phyloP scores from a whole-genome alignment of 2,888 invertebrate genomes.

The Tholera decimalis region DNA sequence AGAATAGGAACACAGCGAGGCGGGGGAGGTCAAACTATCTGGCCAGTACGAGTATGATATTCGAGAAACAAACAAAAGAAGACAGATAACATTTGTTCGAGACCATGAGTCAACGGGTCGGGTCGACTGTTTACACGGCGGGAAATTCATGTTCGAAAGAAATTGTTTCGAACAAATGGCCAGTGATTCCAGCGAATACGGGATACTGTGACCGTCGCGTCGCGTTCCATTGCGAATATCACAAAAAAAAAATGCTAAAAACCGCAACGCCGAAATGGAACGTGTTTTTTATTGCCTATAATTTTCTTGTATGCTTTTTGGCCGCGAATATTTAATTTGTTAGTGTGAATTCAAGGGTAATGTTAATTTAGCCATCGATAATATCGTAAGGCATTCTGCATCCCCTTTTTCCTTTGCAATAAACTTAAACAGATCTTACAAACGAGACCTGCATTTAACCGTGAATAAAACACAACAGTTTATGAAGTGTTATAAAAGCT shows the following conservation, averaged over 20 bases:
- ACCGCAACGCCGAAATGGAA: constrained; percentile 25
- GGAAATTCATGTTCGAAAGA: constrained; percentile 75
- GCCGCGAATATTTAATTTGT: constrained; percentile 24
- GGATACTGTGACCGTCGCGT: constrained; percentile 31
- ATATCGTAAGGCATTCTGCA: constrained; percentile 17
- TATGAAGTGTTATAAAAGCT: constrained; percentile 43
- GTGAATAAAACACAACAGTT: constrained; percentile 35
- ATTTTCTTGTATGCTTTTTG: constrained; percentile 28
- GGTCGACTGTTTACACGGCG: constrained; percentile 72
- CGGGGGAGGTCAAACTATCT: constrained; percentile 67
- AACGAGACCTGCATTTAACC: constrained; percentile 26
- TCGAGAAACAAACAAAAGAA: constrained; percentile 89
- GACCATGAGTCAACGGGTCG: constrained; percentile 86
- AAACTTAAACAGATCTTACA: constrained; percentile 8
- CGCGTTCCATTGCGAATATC: constrained; percentile 33
- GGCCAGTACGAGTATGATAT: constrained; percentile 78
- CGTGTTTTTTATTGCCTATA: constrained; percentile 39
- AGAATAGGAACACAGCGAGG: constrained; percentile 41
- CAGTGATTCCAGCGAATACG: constrained; percentile 47
- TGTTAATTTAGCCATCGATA: constrained; percentile 32
- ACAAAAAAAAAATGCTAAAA: constrained; percentile 22
- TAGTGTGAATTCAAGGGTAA: constrained; percentile 25
- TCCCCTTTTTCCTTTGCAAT: constrained; percentile 20
- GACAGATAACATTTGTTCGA: constrained; percentile 90
- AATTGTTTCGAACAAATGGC: constrained; percentile 59